Conservation (phyloP, 1,140 invertebrate genomes). For the Anoplophora glabripennis region DNA sequence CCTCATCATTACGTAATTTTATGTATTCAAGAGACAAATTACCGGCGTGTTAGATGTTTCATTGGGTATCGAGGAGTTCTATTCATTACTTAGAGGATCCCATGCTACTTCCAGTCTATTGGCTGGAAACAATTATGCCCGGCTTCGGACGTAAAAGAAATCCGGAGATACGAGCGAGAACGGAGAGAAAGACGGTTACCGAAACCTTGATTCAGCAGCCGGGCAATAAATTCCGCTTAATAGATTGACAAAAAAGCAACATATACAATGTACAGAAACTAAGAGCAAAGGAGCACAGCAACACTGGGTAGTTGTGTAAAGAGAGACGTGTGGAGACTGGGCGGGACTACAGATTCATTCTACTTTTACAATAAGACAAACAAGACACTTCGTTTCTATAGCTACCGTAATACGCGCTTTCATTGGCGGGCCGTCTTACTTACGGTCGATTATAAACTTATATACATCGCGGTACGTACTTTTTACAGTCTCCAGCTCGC, state of each 20-base stretch:
- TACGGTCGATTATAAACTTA: constrained; percentile 41
- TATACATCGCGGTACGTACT: constrained; percentile 17
- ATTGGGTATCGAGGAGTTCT: no score
- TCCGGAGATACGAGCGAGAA: not conserved
- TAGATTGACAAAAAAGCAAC: constrained; percentile 27
- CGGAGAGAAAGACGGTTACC: constrained; percentile 5
- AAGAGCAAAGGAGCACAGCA: constrained; percentile 26
- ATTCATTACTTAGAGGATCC: no score
- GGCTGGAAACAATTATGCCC: constrained; percentile 4
- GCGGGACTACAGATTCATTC: constrained; percentile 31
- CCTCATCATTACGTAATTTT: no score
- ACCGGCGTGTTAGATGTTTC: no score
- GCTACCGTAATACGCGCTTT: constrained; percentile 42
- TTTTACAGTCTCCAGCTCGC: constrained; percentile 12
- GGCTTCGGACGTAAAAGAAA: not conserved
- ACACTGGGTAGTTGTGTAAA: constrained; percentile 19
- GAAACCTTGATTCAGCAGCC: constrained; percentile 16
- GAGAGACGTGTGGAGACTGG: constrained; percentile 36
- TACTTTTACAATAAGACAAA: constrained; percentile 44
- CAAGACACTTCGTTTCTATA: constrained; percentile 43
- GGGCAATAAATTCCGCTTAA: constrained; percentile 24
- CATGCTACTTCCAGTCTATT: not conserved
- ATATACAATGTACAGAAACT: constrained; percentile 26
- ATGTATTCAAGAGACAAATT: no score
- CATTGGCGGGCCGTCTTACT: constrained; percentile 33